Evolutionary conservation across 2,797 vertebrate genomes (phyloP), one percentile per base, ranked within the genome.

Genomic region (Gorsachius magnificus): DNA sequence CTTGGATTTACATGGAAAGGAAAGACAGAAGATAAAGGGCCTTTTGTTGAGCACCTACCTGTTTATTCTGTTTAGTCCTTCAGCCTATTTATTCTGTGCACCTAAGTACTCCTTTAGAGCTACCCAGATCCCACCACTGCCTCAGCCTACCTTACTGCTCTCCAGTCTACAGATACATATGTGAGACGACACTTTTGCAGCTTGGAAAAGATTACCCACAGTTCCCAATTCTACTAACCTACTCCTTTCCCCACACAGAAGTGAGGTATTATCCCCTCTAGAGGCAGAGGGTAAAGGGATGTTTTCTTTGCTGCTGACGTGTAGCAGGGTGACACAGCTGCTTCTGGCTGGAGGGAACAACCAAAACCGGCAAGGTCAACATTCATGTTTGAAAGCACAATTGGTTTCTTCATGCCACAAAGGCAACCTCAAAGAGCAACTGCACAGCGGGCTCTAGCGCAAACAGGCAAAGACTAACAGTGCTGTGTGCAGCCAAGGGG

Each of bases 1-100:
- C 99, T 99, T 91, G 74, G 54, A 87, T 90, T 76, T 65, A 86
- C 11, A 60, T 3, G 38, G 57, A 90, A 87, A 92, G 36, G 33
- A 90, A 83, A 93, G 18, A 57, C 31, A 90, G 33, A 80, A 86
- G 26, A 56, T 22, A 82, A 87, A 87, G 14, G 61, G 41, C 16
- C 19, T 64, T 89, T 83, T 82, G 56, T 45, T 83, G 21, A 80
- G 57, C 48, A 70, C 31, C 29, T 33, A 43, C 16, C 43, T 28
- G 38, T 41, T 93, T 29, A 46, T 68, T 85, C 41, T 53, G 17
- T 54, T 72, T 29, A 66, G 36, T 25, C 25, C 66, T 94, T 69
- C 43, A 88, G 61, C 38, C 41, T 60, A 3, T n/a, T 53, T 69
- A 71, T 10, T 83, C 48, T 57, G 38, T 57, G 56, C 41, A 90